Base-by-base conservation (phyloP, 2,113 vertebrate species). In the Gambusia affinis region DNA sequence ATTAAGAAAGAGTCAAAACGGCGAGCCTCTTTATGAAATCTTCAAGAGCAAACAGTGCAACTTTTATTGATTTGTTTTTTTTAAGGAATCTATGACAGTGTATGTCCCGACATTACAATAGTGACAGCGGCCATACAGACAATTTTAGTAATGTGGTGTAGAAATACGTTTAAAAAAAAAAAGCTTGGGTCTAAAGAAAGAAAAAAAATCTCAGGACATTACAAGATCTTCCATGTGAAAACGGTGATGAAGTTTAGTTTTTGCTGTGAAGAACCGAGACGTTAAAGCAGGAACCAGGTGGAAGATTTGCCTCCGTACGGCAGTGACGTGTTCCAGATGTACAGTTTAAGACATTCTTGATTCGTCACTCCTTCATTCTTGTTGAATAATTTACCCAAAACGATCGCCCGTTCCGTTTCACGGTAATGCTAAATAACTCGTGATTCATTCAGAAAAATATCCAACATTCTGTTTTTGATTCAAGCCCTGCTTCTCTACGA, bases 11-110 rank as follows among this genome's bases (percentile, higher is more conserved):
- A 86, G 10, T 51, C 66, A 2, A 4, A 22, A 70, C 37, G 35
- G 57, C 2, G 19, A 12, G 8, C 30, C 29, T 82, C 37, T 72
- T 66, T 63, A 47, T 54, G 69, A 72, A 80, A 79, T 77, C 60
- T 85, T 69, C 57, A 74, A 68, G 84, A 91, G 88, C 91, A 90
- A 89, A 92, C 89, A 93, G 91, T 92, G 91, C 87, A 91, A 90
- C 87, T 73, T 92, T 93, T 91, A 91, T 91, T 91, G 86, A 91
- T 88, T 88, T 80, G 28, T 66, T 87, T 83, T 74, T 35, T 8
- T 37, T 37, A 85, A 87, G 74, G 51, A 71, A 64, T 72, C 81
- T 75, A 61, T 78, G 80, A 85, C 83, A 67, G 71, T 83, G 78
- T 42, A 69, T 47, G 63, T 75, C 73, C 75, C 39, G 81, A 87